Conservation (phyloP, 2,888 invertebrate species). For the Thumatha senex region DNA sequence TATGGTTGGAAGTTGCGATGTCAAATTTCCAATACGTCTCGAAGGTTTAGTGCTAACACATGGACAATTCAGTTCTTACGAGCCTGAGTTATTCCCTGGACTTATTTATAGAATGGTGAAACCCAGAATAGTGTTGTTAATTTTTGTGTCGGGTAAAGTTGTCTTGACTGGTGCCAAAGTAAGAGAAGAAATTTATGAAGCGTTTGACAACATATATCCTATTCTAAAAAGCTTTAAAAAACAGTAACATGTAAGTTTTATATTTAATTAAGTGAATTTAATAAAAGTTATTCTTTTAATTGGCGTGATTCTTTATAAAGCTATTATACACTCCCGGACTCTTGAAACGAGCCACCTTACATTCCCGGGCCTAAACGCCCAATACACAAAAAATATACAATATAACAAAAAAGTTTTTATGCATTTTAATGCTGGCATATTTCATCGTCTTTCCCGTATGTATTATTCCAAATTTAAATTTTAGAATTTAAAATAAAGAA, state of each 20-base stretch:
- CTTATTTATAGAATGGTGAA: conserved; percentile 99
- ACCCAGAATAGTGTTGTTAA: conserved; percentile 97
- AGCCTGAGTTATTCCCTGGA: conserved; percentile 99
- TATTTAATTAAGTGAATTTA: conserved; percentile 7
- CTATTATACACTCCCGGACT: too few species aligned
- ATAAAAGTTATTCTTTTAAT: conserved; percentile 21
- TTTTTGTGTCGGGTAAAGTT: conserved; percentile 99
- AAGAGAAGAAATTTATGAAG: conserved; percentile 96
- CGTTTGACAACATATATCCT: conserved; percentile 98
- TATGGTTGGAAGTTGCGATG: conserved; percentile 91
- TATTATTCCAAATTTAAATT: too few species aligned
- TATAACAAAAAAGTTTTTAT: too few species aligned
- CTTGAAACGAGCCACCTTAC: too few species aligned
- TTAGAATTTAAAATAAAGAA: too few species aligned
- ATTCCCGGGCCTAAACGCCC: too few species aligned
- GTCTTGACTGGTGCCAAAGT: conserved; percentile 99
- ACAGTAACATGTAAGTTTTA: conserved; percentile 67
- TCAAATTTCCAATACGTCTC: conserved; percentile 89
- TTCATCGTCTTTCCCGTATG: too few species aligned
- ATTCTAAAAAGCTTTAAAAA: conserved; percentile 98
- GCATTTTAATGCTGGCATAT: too few species aligned
- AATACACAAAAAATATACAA: too few species aligned
- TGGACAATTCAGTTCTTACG: conserved; percentile 93
- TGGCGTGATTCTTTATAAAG: neutral
- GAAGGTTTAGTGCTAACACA: conserved; percentile 90